Conservation (phyloP, 2,888 invertebrate species). For the Harpalus rufipes region DNA sequence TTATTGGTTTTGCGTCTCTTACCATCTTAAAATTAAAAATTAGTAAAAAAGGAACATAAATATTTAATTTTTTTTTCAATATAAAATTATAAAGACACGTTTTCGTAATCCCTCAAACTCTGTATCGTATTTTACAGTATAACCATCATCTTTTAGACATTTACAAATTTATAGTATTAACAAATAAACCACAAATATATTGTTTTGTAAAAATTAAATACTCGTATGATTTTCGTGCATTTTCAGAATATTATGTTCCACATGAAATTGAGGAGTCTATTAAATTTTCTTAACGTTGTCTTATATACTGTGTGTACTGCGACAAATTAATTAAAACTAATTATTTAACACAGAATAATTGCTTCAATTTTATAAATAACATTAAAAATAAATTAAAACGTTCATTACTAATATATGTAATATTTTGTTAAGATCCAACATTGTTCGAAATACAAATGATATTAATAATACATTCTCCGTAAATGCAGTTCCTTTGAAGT, state of each 20-base stretch:
- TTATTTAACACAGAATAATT: not conserved
- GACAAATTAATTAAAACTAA: constrained; percentile 46
- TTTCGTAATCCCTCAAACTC: no score
- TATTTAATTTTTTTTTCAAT: no score
- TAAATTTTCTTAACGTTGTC: not conserved
- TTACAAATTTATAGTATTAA: no score
- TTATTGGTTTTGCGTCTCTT: no score
- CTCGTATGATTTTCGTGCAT: not conserved
- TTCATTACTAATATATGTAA: not conserved
- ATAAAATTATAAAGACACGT: no score
- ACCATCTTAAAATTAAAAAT: no score
- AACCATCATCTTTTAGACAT: no score
- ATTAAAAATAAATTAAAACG: constrained; percentile 35
- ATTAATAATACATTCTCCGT: constrained; percentile 10
- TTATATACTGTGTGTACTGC: not conserved
- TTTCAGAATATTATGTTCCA: not conserved
- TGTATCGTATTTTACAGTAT: no score
- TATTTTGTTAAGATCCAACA: constrained; percentile 25
- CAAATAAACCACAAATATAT: no score
- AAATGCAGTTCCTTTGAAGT: constrained; percentile 43
- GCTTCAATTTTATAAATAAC: constrained; percentile 26
- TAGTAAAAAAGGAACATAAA: no score
- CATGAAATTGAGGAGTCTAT: not conserved
- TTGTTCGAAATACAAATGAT: constrained; percentile 7
- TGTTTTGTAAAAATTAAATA: no score